phyloP scores from a whole-genome alignment of 2,888 invertebrate species.

The Mythimna impura region DNA sequence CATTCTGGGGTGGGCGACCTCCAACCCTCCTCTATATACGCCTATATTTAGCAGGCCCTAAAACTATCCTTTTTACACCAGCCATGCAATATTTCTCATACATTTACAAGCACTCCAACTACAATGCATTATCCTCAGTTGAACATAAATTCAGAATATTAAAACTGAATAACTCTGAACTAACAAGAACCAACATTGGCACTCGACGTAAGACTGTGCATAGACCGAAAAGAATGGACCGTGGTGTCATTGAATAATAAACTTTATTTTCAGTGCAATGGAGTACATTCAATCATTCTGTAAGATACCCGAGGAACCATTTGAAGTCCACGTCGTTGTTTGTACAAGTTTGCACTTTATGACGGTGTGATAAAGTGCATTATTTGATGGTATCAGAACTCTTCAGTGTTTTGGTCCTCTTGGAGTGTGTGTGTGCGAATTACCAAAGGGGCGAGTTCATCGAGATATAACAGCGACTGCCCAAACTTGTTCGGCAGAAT shows the following conservation, averaged over 20 bases:
- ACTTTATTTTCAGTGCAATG: constrained; percentile 18
- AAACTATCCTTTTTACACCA: background rate
- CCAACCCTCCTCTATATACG: too few relatives aligned
- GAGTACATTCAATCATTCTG: background rate
- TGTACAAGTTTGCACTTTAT: background rate
- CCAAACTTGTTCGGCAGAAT: constrained; percentile 59
- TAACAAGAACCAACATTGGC: constrained; percentile 50
- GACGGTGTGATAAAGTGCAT: background rate
- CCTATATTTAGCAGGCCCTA: background rate
- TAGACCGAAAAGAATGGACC: constrained; percentile 26
- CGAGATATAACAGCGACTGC: constrained; percentile 48
- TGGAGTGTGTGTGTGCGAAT: constrained; percentile 18
- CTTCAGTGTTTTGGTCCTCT: constrained; percentile 5
- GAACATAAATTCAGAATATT: constrained; percentile 43
- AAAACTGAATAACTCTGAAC: constrained; percentile 49
- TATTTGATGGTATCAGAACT: background rate
- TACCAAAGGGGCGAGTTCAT: constrained; percentile 39
- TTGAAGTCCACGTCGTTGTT: constrained; percentile 16
- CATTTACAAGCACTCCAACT: constrained; percentile 23
- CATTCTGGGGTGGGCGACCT: too few relatives aligned
- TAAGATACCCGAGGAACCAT: background rate
- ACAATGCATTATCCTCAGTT: constrained; percentile 36
- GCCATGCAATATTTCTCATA: constrained; percentile 13
- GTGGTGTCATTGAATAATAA: constrained; percentile 14
- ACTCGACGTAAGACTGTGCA: constrained; percentile 41